Evolutionary conservation across 1,140 invertebrate species (phyloP), one percentile per base, ranked within the genome.

Genomic region (Pogonognathellus flavescens): DNA sequence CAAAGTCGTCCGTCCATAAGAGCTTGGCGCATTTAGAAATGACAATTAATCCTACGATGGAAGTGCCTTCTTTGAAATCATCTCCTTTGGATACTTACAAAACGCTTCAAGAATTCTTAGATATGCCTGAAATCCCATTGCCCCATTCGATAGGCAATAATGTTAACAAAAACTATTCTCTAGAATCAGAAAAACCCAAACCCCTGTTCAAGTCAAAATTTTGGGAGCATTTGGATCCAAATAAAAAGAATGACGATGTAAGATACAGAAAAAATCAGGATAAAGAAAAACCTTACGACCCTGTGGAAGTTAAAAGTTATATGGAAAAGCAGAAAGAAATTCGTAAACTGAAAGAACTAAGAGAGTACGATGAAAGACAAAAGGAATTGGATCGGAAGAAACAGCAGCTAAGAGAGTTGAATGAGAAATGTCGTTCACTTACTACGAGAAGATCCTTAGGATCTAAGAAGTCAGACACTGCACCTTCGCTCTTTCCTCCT

Each of bases 301-400:
- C 80, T 1, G 86, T 83, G 0, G 84, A 87, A 41, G 60, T 87
- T 5, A 85, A 87, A 57, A 62, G 18, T 9, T 87, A 84, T 25
- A 87, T 87, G 41, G 31, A 66, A 31, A 82, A 84, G 50, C 84
- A 87, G 53, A 85, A 85, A 18, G 84, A 87, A 22, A 41, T 87
- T 8, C 80, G 86, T 62, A 72, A 41, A 80, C 6, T 82, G 14
- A 60, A 84, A 53, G 80, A 82, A 83, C 0, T 59, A 4, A 80
- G 82, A n/a, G 86, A 87, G 49, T 82, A 50, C 22, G 16, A 80
- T 49, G 62, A 85, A 20, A 81, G 84, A 59, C 49, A 85, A 82
- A 3, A 18, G 11, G 70, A 85, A 18, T 52, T 80, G n/a, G 86
- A 81, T n/a, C 62, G 72, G 14, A 82, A 85, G 57, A 70, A 87